Conservation (phyloP, 2,888 invertebrate species). For the Epistrophe eligans region DNA sequence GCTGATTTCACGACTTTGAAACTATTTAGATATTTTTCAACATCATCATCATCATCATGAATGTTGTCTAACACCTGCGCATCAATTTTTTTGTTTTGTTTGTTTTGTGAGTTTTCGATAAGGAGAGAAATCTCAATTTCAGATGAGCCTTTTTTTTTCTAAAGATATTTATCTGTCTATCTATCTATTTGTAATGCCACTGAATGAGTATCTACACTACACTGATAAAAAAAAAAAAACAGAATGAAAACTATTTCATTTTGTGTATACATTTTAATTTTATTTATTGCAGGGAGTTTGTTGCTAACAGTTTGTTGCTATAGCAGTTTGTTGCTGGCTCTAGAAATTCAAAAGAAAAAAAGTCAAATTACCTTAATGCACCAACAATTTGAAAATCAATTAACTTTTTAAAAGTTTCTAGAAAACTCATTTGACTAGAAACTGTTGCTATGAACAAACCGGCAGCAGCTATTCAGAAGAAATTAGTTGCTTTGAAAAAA, state of each 20-base stretch:
- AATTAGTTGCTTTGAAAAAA: too few relatives aligned
- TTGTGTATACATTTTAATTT: neutral
- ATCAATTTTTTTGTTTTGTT: neutral
- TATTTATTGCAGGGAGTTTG: too few relatives aligned
- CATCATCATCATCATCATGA: conserved; percentile 57
- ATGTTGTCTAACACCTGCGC: conserved; percentile 65
- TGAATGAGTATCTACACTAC: conserved; percentile 9
- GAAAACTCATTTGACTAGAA: too few relatives aligned
- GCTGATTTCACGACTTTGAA: conserved; percentile 67
- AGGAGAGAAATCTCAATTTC: conserved; percentile 66
- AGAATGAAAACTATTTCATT: neutral
- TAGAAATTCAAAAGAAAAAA: too few relatives aligned
- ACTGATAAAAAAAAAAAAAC: neutral
- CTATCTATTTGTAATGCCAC: conserved; percentile 28
- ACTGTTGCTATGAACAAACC: too few relatives aligned
- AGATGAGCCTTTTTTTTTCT: conserved; percentile 50
- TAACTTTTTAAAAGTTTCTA: too few relatives aligned
- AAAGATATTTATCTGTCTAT: neutral
- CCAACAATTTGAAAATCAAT: too few relatives aligned
- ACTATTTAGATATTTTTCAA: conserved; percentile 61
- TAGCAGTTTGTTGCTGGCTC: too few relatives aligned
- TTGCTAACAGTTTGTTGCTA: too few relatives aligned
- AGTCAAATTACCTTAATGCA: too few relatives aligned
- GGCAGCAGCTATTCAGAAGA: too few relatives aligned
- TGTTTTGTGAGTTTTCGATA: neutral